Base-by-base conservation (phyloP, 2,888 invertebrate genomes). In the Dryadula phaetusa region DNA sequence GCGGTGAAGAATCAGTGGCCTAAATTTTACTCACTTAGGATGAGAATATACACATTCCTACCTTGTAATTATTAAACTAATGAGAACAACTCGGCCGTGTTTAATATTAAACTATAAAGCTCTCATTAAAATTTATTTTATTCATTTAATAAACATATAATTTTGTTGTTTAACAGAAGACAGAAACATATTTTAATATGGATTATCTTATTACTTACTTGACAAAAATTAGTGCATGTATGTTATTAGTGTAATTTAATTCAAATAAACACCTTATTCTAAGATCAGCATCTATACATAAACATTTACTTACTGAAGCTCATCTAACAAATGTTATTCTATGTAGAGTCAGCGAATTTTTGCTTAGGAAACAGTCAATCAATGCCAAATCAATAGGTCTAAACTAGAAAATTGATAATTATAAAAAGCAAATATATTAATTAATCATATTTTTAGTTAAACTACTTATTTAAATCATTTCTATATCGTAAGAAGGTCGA, bases 1-100 rank as follows among this genome's bases (percentile, higher is more conserved):
- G 81, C 79, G 77, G 72, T 75, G 76, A 68, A 75, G 76, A 76
- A 76, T 80, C 81, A 78, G 78, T 84, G 89, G 84, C 88, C 91
- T 88, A 85, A 90, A 92, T 91, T 91, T 91, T 90, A 88, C 88
- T 83, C 87, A 89, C 84, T 90, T 87, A 86, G 81, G 84, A 86
- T 79, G 83, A 83, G 80, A 83, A 86, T 87, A 86, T 87, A 87
- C 87, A 87, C 88, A 77, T 78, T 80, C 84, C 84, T 88, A 90
- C 90, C 91, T 90, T 88, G 83, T 88, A 86, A 84, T 75, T 74
- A 82, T 7, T 7, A 25, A 40, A n/a, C n/a, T n/a, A n/a, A n/a
- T n/a, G n/a, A n/a, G n/a, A n/a, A n/a, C n/a, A n/a, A n/a, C n/a
- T n/a, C n/a, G n/a, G n/a, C n/a, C n/a, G n/a, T n/a, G n/a, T n/a